Evolutionary conservation across 1,140 invertebrate species (phyloP).

Genomic region (Drosophila tropicalis): DNA sequence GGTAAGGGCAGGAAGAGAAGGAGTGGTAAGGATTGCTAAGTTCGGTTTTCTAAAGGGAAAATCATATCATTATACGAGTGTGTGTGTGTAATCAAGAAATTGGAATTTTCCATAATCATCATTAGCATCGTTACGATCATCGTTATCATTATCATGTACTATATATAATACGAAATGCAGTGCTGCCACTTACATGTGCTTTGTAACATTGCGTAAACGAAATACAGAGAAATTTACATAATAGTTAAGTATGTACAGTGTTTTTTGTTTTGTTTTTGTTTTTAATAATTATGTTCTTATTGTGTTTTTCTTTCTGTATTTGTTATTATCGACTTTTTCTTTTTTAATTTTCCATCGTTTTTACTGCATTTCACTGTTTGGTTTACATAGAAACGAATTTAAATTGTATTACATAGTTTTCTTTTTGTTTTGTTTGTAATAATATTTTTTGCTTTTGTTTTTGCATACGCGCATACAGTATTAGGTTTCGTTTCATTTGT

Average conservation of each 20-base stretch:
- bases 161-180: slow-evolving; percentile 63
- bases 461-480: slow-evolving; percentile 38
- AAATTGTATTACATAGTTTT: slow-evolving; percentile 58
- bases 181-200: slow-evolving; percentile 62
- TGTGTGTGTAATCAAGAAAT: slow-evolving; percentile 33
- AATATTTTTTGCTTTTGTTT: slow-evolving; percentile 22
- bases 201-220: slow-evolving; percentile 62
- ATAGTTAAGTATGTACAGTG: slow-evolving; percentile 78
- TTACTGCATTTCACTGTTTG: slow-evolving; percentile 37
- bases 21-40: neutral
- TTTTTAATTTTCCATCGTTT: neutral
- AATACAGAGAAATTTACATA: slow-evolving; percentile 76
- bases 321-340: slow-evolving; percentile 16
- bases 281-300: slow-evolving; percentile 12
- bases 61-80: slow-evolving; percentile 30
- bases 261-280: slow-evolving; percentile 37
- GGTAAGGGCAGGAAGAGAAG: neutral
- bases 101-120: slow-evolving; percentile 30
- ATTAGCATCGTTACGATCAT: slow-evolving; percentile 15
- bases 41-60: neutral
- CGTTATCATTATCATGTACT: slow-evolving; percentile 15
- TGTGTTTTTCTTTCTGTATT: slow-evolving; percentile 5
- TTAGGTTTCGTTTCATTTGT: slow-evolving; percentile 30
- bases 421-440: slow-evolving; percentile 29
- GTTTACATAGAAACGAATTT: slow-evolving; percentile 52